Base-by-base conservation (phyloP, 2,113 vertebrate genomes). In the Gorsachius goisagi region DNA sequence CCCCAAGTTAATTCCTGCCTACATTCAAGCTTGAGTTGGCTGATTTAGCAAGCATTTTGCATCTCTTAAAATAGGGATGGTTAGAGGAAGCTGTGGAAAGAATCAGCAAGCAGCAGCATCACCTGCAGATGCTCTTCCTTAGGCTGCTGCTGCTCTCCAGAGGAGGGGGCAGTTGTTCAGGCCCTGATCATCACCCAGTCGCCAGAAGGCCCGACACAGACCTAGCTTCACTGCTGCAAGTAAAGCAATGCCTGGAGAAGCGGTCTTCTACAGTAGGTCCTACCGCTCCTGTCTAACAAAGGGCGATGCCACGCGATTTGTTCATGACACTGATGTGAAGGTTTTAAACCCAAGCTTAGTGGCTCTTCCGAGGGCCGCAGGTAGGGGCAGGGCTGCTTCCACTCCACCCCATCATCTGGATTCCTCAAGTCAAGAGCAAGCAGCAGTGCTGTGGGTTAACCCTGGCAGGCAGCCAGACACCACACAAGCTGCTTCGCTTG, bases 301-400 rank as follows among this genome's bases (percentile, higher is more conserved):
- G 28, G 13, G 30, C 4, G 17, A 37, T 49, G 33, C 9, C n/a
- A 60, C 47, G 1, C 2, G 0, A 3, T 49, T 32, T 37, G 23
- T 60, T 77, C 52, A 33, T 30, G 49, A 15, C 16, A 27, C 14
- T 26, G 39, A 18, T 4, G 12, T 22, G 11, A 66, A 53, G 45
- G 45, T 67, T 72, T 58, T 37, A 44, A 72, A 37, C 32, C 9
- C 15, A 15, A 27, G 27, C n/a, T 55, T 19, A 11, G 24, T 3
- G 14, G 26, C 3, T 16, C 39, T 66, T 60, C 39, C 4, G 19
- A 74, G 33, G 41, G 33, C 27, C 45, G 47, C 35, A 78, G 59
- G 11, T 1, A 28, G 39, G 47, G 68, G 20, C 53, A 28, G 33
- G 32, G 30, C 49, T 75, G 11, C 22, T 41, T 52, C 64, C 62